Base-by-base conservation (phyloP, 1,140 invertebrate species). In the Panulirus ornatus region DNA sequence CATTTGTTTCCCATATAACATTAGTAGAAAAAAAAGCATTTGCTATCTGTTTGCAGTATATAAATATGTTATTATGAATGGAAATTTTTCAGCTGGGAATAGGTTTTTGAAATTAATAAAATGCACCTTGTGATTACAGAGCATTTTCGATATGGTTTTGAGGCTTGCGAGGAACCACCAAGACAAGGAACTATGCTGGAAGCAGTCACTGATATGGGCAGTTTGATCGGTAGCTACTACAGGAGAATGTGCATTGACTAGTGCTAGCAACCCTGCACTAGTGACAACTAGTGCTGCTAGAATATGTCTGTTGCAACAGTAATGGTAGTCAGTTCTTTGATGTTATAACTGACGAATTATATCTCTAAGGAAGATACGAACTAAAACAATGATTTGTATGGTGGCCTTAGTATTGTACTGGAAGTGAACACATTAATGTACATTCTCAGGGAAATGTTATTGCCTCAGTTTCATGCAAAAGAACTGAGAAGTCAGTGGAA, bases 151-250 rank as follows among this genome's bases (percentile, higher is more conserved):
- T 87, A 87, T 22, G 85, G 85, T 6, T 87, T 87, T 42, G 85
- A 87, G 54, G 38, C 51, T 0, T 30, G 44, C 16, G 73, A 73
- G 38, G 85, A 87, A 63, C 51, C 75, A 27, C 47, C 73, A 9
- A 16, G 85, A 51, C 47, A 58, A 22, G 85, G 85, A 22, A 78
- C 73, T 0, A 63, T 87, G 54, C 38, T 87, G 85, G 85, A 87
- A 63, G 85, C 85, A 0, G 85, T 87, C 5, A 87, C 85, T n/a
- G 85, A 87, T 34, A 44, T 87, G 51, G 85, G 85, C 22, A 78
- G 73, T 78, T 78, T 87, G n/a, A 76, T 87, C 19, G 85, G 85
- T 73, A 87, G 85, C 47, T 87, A 87, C 85, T 87, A 87, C 36
- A 73, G 85, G 36, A 58, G 85, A 34, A 87, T 87, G 47, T 87